Evolutionary conservation across 2,113 vertebrate species (phyloP).

Genomic region (Microtus ochrogaster): DNA sequence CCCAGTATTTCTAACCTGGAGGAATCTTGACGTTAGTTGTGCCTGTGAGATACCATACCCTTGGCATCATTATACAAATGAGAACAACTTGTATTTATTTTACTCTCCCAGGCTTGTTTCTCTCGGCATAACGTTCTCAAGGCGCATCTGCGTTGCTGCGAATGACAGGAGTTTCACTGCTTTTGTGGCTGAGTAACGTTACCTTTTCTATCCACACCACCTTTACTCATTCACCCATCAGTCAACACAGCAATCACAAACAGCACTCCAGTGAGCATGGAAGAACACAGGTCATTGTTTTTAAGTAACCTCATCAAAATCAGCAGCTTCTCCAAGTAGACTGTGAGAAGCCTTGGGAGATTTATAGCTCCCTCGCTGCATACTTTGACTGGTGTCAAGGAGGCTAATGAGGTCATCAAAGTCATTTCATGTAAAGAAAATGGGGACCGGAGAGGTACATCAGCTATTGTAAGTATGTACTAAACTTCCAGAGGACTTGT

Average conservation of each 20-base stretch:
- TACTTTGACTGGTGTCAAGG: neutral
- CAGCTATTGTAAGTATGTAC: neutral
- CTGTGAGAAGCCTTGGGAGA: neutral
- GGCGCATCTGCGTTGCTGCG: neutral
- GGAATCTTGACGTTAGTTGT: neutral
- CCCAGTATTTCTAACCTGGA: too few species aligned
- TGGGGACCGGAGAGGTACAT: too few species aligned
- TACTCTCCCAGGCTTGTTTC: neutral
- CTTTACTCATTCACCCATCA: neutral
- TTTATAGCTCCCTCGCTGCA: neutral
- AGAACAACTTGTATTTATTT: neutral
- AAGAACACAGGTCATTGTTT: neutral
- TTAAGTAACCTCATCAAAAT: neutral
- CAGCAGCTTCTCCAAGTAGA: neutral
- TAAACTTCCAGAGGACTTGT: neutral
- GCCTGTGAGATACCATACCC: neutral
- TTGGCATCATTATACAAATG: neutral
- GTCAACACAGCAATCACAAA: neutral
- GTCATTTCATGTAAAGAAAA: constrained; percentile 24
- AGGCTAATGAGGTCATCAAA: neutral
- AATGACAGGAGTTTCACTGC: neutral
- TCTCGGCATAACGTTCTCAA: neutral
- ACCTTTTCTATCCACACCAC: neutral
- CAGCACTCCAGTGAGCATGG: neutral
- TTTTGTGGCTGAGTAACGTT: neutral